These are phyloP conservation scores for Drosophila fulvimacula DNA, from an alignment of 2,888 invertebrate species.

Conservation along the genomic window DNA sequence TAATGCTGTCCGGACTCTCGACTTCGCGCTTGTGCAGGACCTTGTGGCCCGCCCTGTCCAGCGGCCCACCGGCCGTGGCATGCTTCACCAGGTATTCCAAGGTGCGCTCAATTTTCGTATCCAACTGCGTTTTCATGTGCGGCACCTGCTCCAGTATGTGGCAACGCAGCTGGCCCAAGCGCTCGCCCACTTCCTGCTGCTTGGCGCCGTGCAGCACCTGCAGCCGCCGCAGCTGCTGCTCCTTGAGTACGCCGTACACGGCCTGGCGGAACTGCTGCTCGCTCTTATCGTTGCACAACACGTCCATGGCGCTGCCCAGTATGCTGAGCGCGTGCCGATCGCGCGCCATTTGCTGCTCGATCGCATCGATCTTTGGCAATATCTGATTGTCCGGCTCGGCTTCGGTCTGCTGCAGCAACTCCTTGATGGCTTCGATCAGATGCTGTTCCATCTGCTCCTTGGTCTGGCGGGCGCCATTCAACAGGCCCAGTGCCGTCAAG, in stretches of 20 bases:
- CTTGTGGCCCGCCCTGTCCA: constrained; percentile 71
- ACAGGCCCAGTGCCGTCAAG: constrained; percentile 79
- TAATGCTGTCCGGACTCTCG: background rate
- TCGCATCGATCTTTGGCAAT: constrained; percentile 73
- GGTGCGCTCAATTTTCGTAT: constrained; percentile 76
- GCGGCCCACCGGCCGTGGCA: constrained; percentile 60
- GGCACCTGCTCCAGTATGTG: constrained; percentile 74
- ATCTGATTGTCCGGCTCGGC: constrained; percentile 56
- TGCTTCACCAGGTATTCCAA: constrained; percentile 72
- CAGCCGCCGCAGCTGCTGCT: constrained; percentile 41
- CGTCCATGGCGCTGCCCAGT: constrained; percentile 79
- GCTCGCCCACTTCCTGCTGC: constrained; percentile 20
- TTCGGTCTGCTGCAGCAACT: constrained; percentile 75
- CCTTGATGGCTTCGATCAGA: constrained; percentile 71
- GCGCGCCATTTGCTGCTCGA: constrained; percentile 79
- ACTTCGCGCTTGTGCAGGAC: constrained; percentile 44
- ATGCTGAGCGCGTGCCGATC: constrained; percentile 81
- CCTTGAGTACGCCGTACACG: constrained; percentile 45
- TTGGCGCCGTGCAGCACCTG: constrained; percentile 3
- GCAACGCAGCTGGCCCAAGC: constrained; percentile 67
- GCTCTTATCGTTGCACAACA: constrained; percentile 71
- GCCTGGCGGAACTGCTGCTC: constrained; percentile 68
- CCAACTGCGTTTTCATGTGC: constrained; percentile 72
- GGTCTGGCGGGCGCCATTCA: constrained; percentile 81
- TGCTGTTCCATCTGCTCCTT: constrained; percentile 82